Evolutionary conservation across 2,888 invertebrate genomes (phyloP), one percentile per base, ranked within the genome.

Genomic region (Glyphotaelius pellucidus): DNA sequence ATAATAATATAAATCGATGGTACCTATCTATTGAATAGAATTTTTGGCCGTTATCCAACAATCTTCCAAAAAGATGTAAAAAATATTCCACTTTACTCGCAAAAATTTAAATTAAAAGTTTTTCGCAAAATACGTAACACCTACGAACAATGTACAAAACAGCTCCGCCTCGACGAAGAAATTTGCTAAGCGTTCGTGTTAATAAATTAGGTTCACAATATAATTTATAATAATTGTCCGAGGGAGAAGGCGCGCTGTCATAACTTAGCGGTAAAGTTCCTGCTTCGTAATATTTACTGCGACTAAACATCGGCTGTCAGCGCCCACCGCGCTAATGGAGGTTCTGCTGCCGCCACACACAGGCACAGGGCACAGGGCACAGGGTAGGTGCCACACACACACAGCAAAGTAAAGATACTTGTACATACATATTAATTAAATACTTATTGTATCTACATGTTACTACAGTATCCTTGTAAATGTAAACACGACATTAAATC

Each of bases 231-330:
- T 92, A 85, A 92, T 90, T 87, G 87, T 47, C 87, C 32, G 80
- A 85, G 79, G 90, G 86, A 79, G 79, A 42, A 83, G 90, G 14
- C 35, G 35, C 88, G 92, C 90, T 89, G 92, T 90, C 90, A 90
- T 92, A 92, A 92, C 90, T 92, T 90, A 90, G 92, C 52, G 79
- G 90, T 38, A 89, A 89, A 90, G 90, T 92, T 90, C 92, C 92
- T 89, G 90, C 89, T 90, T 80, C 90, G 90, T 86, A 89, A 92
- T 92, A 92, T 92, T 92, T 92, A 92, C 92, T 88, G 92, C 92
- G 90, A 89, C 92, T 92, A 92, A 92, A 92, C 92, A 92, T 91
- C 89, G 92, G 89, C 92, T 92, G 92, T 92, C 92, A 92, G 92
- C 91, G 85, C 87, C 52, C 19, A 38, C 85, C 38, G n/a, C 15